Base-by-base conservation (phyloP, 92 coral and sea anemone species). In the Parazoanthus atlanticus region DNA sequence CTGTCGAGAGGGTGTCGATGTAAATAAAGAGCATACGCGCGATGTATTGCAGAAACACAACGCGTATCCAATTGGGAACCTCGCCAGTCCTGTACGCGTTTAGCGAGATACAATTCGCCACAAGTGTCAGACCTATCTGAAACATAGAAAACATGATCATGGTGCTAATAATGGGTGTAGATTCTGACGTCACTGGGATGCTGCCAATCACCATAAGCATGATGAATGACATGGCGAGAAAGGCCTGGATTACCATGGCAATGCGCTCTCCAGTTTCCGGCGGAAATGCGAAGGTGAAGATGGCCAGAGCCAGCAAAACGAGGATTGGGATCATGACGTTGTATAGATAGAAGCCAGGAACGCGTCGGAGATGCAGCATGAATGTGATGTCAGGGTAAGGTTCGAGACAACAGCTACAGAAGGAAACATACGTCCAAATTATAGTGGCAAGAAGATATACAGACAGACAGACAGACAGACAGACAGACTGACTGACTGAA, bases 241-340 rank as follows among this genome's bases (percentile, higher is more conserved):
- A 95, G 61, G 98, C 93, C 83, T 95, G 96, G 54, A 96, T 95
- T 49, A 95, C 96, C 34, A 96, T 89, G 26, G 96, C 90, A 66
- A 95, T 91, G 17, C 98, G 93, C 66, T 96, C 99, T 32, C 99
- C 99, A 65, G 85, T 93, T 74, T 91, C 99, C 36, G 98, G 93
- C 11, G 99, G 99, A 16, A 96, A 93, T 77, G 92, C 86, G 83
- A 95, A 96, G 79, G 98, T 95, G 78, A 93, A 74, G 79, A 95
- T 90, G 40, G 98, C 90, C 72, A 96, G 92, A 33, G 91, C 67
- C n/a, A 96, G 89, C 26, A 96, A 92, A n/a, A 94, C 90, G 86
- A 95, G 69, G 32, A 95, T 91, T 7, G 99, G 99, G 82, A 96
- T 89, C 13, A 95, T 94, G 89, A 96, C 91, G 69, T 93, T 96